Evolutionary conservation across 2,888 invertebrate species (phyloP).

Genomic region (Drosophila nigritarsus): DNA sequence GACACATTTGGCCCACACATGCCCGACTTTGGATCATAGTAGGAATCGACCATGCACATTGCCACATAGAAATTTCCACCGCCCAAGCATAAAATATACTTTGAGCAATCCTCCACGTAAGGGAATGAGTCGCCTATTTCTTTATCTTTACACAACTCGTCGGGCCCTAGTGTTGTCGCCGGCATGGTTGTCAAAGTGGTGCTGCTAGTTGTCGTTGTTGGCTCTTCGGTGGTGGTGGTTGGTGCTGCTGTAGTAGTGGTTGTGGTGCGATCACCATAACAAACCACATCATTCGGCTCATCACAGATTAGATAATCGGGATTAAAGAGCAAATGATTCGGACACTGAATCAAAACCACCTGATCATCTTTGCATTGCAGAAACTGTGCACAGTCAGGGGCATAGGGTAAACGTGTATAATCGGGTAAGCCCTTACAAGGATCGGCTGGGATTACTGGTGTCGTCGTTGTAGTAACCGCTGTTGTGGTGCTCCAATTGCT

Average conservation of each 20-base stretch:
- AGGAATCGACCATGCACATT: constrained; percentile 59
- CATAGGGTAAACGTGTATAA: constrained; percentile 59
- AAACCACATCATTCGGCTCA: constrained; percentile 52
- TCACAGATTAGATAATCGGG: constrained; percentile 67
- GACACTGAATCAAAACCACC: constrained; percentile 56
- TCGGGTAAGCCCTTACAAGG: constrained; percentile 49
- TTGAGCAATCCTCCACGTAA: constrained; percentile 57
- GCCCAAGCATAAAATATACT: constrained; percentile 68
- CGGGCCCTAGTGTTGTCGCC: constrained; percentile 46
- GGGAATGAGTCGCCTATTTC: constrained; percentile 44
- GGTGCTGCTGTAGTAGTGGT: constrained; percentile 14
- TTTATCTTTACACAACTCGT: constrained; percentile 49
- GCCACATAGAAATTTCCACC: constrained; percentile 42
- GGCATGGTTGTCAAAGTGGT: constrained; percentile 38
- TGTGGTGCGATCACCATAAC: constrained; percentile 63
- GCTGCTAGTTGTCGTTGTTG: constrained; percentile 35
- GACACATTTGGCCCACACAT: constrained; percentile 65
- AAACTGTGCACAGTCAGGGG: constrained; percentile 67
- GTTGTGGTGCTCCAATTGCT: constrained; percentile 23
- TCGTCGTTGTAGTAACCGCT: constrained; percentile 34
- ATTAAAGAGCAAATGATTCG: constrained; percentile 61
- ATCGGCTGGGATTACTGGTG: constrained; percentile 46
- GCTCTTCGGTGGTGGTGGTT: constrained; percentile 36
- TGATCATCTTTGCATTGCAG: constrained; percentile 59
- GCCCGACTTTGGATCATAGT: constrained; percentile 63